A percentile compares a stretch with the other conserved stretches of the same genome.
phyloP scores from a whole-genome alignment of 2,113 vertebrate species.

The Microtus ochrogaster region DNA sequence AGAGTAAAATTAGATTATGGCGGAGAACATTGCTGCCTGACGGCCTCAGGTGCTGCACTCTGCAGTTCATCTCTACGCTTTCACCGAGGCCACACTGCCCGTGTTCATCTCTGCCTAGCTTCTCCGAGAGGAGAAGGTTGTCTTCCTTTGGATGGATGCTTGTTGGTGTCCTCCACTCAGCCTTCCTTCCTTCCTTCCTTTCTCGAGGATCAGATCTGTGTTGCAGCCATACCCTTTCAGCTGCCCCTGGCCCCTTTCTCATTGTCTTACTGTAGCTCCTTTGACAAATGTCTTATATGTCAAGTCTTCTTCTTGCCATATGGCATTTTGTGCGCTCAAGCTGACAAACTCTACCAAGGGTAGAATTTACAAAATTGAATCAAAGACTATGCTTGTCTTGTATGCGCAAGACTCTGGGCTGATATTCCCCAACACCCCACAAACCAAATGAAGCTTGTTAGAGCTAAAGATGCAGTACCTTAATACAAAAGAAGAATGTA shows the following conservation, averaged over 20 bases:
- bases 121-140: neutral
- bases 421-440: neutral
- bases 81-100: neutral
- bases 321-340: neutral
- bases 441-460: neutral
- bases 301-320: slow-evolving; percentile 25
- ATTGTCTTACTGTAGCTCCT: neutral
- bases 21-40: neutral
- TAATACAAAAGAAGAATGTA: neutral
- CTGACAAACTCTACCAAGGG: neutral
- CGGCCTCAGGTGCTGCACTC: neutral
- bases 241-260: neutral
- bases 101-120: neutral
- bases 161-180: neutral
- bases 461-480: neutral
- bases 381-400: neutral
- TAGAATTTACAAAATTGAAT: slow-evolving; percentile 24
- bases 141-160: neutral
- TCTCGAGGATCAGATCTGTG: neutral
- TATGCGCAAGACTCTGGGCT: neutral
- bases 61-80: neutral
- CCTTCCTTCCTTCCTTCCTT: neutral
- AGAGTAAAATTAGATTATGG: neutral
- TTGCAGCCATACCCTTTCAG: neutral
- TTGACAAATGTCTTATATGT: neutral